Conservation (phyloP, 2,888 invertebrate species). For the Stomorhina lunata region DNA sequence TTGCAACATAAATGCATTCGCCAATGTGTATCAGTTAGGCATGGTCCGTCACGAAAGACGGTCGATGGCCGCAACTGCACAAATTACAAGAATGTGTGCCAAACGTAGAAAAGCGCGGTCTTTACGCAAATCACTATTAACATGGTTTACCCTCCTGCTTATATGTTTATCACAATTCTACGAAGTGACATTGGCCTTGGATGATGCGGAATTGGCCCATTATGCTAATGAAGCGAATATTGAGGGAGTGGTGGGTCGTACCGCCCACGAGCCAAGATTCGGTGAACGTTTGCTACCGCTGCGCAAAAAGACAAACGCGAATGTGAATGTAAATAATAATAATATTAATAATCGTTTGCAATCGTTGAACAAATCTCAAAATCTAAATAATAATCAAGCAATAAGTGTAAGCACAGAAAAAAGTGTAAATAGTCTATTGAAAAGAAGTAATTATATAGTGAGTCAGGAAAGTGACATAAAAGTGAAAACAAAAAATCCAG, state of each 20-base stretch:
- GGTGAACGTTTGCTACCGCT: slow-evolving; percentile 76
- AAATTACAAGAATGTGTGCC: slow-evolving; percentile 58
- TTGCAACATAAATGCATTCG: slow-evolving; percentile 57
- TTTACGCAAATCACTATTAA: slow-evolving; percentile 46
- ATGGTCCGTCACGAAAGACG: slow-evolving; percentile 77
- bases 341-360: no score
- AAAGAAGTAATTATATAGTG: slow-evolving; percentile 70
- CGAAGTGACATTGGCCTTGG: slow-evolving; percentile 63
- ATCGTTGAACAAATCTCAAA: slow-evolving; percentile 53
- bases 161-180: slow-evolving; percentile 44
- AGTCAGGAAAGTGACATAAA: slow-evolving; percentile 69
- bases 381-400: slow-evolving; percentile 37
- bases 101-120: slow-evolving; percentile 54
- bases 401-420: slow-evolving; percentile 60
- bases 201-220: slow-evolving; percentile 51
- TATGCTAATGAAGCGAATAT: slow-evolving; percentile 61
- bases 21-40: slow-evolving; percentile 73
- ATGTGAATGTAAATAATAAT: slow-evolving; percentile 14
- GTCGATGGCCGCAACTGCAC: slow-evolving; percentile 69
- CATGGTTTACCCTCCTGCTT: slow-evolving; percentile 33
- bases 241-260: slow-evolving; percentile 66
- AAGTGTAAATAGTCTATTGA: slow-evolving; percentile 71
- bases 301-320: slow-evolving; percentile 70
- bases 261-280: slow-evolving; percentile 73
- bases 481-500: slow-evolving; percentile 62